Base-by-base conservation (phyloP, 2,888 invertebrate genomes). In the Apotomis turbidana region DNA sequence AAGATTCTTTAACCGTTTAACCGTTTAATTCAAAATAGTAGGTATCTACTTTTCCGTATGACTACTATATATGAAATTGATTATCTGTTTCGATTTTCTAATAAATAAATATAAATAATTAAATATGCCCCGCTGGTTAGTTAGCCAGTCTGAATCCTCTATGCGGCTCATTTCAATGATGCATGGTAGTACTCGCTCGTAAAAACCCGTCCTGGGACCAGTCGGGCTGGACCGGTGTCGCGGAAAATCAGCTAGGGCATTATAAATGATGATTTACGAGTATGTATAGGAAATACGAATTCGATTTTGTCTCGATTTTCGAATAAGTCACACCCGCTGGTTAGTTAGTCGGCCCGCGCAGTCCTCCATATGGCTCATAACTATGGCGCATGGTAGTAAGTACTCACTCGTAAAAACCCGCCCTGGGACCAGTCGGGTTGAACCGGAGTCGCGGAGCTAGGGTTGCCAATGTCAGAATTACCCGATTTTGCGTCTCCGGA, bases 131-230 rank as follows among this genome's bases (percentile, higher is more conserved):
- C 9, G 49, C 49, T 49, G 49, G 49, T 49, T 49, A 41, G 41
- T 41, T 41, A 41, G 41, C 41, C 6, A 6, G 41, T 5, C 41
- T 27, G 64, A 54, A 52, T 55, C 57, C 46, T 46, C 57, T 44
- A 64, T 55, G 66, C 27, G 46, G 36, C 66, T 46, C 66, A 57
- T 66, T 66, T 57, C 66, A 57, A 66, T 66, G 57, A 44, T 46
- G 64, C 44, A 66, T 66, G 44, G 64, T 66, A 67, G 67, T 67
- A 68, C 67, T 68, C 67, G 67, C 57, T 66, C 55, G 66, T 66
- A 66, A 55, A 66, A 66, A 66, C 66, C 46, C 66, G 55, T 57
- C 55, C 57, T 57, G 66, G 55, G 66, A 66, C 66, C 66, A 57
- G 66, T 66, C 57, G 55, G 36, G 46, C 66, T 57, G 44, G 57